Evolutionary conservation across 1,140 invertebrate genomes (phyloP), one percentile per base, ranked within the genome.

Genomic region (Macrobrachium nipponense): DNA sequence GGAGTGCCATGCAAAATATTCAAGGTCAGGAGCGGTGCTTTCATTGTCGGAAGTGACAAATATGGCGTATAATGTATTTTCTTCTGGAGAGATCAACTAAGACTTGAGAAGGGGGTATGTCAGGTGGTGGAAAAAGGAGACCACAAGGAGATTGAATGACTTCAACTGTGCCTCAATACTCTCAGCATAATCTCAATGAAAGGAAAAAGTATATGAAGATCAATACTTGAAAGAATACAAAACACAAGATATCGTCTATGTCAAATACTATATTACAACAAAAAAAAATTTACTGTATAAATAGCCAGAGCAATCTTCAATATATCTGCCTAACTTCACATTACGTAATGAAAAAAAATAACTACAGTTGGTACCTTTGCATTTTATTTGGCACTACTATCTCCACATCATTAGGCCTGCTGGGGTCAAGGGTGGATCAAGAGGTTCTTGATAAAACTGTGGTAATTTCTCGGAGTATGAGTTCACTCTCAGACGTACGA

Each of bases 1-100:
- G 96, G 96, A 89, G 95, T 92, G 20, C 97, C 97, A 92, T 98
- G 96, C 23, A 98, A 92, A 87, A 98, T 97, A 89, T 98, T 97
- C 3, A 99, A 91, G 20, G 97, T 98, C 51, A 98, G 82, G 96
- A 98, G 89, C 94, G 93, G 89, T 97, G 89, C 95, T 94, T 90
- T 96, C 95, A 91, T 98, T 98, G 88, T 95, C 93, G 1, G 94
- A 95, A 90, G 95, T 96, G 1, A 98, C 94, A 20, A 98, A 93
- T 87, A 98, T 95, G 0, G 96, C 97, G 92, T 97, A 98, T 0
- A 98, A 92, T 89, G 95, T 96, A 12, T 96, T 96, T 96, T 5
- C 96, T 93, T 20, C 94, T 94, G 0, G 96, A 95, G 51, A 98
- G 96, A 90, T 97, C 98, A 20, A 96, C 96, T n/a, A 98, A 91